Evolutionary conservation across 2,797 vertebrate genomes (phyloP), one percentile per base, ranked within the genome.

Genomic region (Sitta carolinensis): DNA sequence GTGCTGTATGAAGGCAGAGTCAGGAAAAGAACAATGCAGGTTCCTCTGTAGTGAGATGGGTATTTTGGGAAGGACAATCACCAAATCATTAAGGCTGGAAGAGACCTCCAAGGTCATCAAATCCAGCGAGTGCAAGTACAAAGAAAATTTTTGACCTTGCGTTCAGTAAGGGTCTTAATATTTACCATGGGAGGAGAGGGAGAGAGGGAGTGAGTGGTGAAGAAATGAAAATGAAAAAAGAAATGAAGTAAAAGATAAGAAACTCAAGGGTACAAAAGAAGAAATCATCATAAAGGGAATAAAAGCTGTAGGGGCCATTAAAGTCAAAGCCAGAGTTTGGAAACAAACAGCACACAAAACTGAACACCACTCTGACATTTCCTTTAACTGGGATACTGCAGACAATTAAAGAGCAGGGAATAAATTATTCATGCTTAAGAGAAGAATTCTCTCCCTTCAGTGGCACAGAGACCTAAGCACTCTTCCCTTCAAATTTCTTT

Each of bases 401-500:
- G 43, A 59, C 47, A 93, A 81, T 81, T 94, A 80, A 70, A 90
- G 62, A 84, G 19, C 18, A 72, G 34, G 13, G 73, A 94, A 90
- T 85, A 75, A 95, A 91, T 80, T 90, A 93, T 77, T 93, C 42
- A 80, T 50, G 34, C 43, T 73, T 51, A 67, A 54, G 54, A 69
- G 43, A 78, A 87, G 42, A 75, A 51, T 67, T 84, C 69, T 79
- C 92, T 57, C 29, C 84, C 55, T 82, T 79, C 45, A 57, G 84
- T 29, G 47, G 32, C 64, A 62, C 11, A 38, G 36, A 84, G 27
- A 76, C 16, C 7, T 5, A 38, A 66, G 48, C 7, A 29, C 0
- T 4, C 40, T 63, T 90, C 81, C 55, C 59, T 87, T 84, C 67
- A 40, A 22, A 76, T 45, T 54, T 76, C 59, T 69, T 87, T 70